Base-by-base conservation (phyloP, 1,140 invertebrate genomes). In the Laupala kohalensis region DNA sequence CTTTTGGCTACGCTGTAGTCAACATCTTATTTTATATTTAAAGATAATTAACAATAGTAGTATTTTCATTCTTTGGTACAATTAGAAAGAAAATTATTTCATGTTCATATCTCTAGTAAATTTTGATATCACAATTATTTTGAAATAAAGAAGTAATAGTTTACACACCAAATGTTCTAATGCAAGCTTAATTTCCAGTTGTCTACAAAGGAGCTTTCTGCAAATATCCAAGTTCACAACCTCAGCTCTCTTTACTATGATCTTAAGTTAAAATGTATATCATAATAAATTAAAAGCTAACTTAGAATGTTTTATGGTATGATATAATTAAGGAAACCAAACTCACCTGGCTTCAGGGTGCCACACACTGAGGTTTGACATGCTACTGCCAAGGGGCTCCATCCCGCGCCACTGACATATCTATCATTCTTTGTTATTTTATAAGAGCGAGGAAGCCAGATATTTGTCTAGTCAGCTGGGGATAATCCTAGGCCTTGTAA, bases 291-390 rank as follows among this genome's bases (percentile, higher is more conserved):
- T 28, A 4, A 12, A 27, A 25, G 25, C 67, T 23, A 6, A 27
- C 9, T 26, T 6, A 19, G 19, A 69, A 13, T 13, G 29, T 69
- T 27, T 27, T 28, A 5, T 24, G 5, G 26, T 5, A 1, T 15
- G 26, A 26, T 1, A 67, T 2, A 25, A 25, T 67, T 67, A 27
- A 23, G 6, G 26, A 69, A 23, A 23, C 15, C 25, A 62, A n/a
- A 24, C 70, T 71, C 13, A 71, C 70, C 70, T 71, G 70, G 70
- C 70, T 12, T 29, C 19, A 30, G 70, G 70, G 25, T 6, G 63
- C 63, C 63, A 64, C 64, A 71, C 26, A 25, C 53, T 26, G 70
- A 15, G 27, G 63, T 71, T 64, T 28, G 63, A 65, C 64, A 63
- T 4, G 25, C 65, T 23, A 29, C 23, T 24, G 63, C 19, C 70